These are phyloP conservation scores for Tridacna crocea DNA, from an alignment of 2,888 invertebrate species.

Conservation along the genomic window DNA sequence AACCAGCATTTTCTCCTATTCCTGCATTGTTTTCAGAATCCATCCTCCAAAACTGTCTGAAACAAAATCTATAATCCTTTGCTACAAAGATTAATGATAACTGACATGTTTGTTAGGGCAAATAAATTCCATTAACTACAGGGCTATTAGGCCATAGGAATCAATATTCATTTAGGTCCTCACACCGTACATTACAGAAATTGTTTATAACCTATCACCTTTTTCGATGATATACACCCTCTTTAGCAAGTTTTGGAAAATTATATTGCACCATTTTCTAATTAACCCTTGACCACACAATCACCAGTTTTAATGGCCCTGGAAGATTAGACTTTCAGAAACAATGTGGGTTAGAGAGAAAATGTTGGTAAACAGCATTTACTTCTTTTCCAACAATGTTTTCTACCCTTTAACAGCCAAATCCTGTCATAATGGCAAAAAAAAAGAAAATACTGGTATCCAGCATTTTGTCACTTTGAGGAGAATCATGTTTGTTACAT, in stretches of 20 bases:
- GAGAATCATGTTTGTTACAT: neutral
- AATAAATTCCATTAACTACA: conserved; percentile 28
- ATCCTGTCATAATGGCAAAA: neutral
- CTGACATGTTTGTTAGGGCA: conserved; percentile 30
- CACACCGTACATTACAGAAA: neutral
- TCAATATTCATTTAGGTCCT: conserved; percentile 1
- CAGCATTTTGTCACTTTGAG: neutral
- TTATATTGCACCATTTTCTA: neutral
- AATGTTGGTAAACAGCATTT: neutral
- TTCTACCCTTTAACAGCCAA: neutral
- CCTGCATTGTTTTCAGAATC: too few relatives aligned
- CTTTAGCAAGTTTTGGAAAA: neutral
- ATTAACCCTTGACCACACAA: neutral
- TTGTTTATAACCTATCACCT: conserved; percentile 17
- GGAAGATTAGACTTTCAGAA: neutral
- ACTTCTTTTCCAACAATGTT: neutral
- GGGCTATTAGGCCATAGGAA: conserved; percentile 7
- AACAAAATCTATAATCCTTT: too few relatives aligned
- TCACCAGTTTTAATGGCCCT: neutral
- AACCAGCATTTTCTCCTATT: neutral
- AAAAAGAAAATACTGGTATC: neutral
- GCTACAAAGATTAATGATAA: conserved; percentile 15
- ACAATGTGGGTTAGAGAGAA: neutral
- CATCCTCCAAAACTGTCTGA: too few relatives aligned
- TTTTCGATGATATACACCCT: neutral